Evolutionary conservation across 2,113 vertebrate species (phyloP).

Genomic region (Steatornis caripensis): DNA sequence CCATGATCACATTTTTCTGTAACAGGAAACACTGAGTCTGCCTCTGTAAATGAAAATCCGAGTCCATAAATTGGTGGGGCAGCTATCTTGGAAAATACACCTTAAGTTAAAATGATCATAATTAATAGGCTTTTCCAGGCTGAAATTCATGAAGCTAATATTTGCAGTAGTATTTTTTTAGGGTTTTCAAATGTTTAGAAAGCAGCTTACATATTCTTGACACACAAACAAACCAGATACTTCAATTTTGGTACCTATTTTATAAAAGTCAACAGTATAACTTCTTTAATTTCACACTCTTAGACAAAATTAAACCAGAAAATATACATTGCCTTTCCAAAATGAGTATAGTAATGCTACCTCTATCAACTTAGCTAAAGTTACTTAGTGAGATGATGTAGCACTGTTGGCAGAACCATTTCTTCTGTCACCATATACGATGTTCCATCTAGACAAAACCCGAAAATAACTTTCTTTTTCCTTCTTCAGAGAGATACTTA

Average conservation of each 20-base stretch:
- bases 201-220: background rate
- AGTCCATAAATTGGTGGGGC: background rate
- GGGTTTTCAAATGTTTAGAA: background rate
- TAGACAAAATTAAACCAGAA: background rate
- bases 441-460: conserved; percentile 1
- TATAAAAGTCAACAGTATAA: background rate
- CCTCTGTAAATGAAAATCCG: background rate
- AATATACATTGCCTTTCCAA: background rate
- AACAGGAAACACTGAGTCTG: background rate
- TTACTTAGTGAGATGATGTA: background rate
- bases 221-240: background rate
- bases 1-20: background rate
- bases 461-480: background rate
- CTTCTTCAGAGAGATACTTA: background rate
- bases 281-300: background rate
- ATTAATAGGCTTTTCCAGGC: background rate
- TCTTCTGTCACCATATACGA: background rate
- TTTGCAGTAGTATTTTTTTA: background rate
- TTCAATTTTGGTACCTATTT: background rate
- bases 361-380: background rate
- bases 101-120: background rate
- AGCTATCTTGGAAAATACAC: background rate
- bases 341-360: background rate
- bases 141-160: background rate
- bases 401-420: background rate